Evolutionary conservation across 2,797 vertebrate genomes (phyloP), one percentile per base, ranked within the genome.

Genomic region (Syngnathus rostellatus): DNA sequence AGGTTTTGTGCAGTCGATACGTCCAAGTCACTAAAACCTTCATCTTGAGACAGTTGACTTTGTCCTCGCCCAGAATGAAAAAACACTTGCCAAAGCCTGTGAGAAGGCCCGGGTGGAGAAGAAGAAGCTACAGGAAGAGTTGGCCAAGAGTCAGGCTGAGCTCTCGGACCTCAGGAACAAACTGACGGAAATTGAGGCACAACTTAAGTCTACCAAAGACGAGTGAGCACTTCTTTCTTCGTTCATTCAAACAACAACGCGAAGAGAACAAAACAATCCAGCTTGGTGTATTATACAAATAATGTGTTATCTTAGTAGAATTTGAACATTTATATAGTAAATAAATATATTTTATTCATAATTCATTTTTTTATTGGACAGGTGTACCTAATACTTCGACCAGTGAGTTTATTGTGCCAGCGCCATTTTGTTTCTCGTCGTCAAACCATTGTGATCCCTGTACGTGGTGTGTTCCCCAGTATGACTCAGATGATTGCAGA

Each of bases 401-500:
- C 19, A 1, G 7, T 50, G 45, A 48, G 45, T 48, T 48, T 17
- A 48, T 48, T 0, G 14, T 16, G 5, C 14, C 45, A 19, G 14
- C 17, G 5, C 45, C 6, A 19, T 48, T 48, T 48, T 17, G 16
- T 48, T 14, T 5, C 45, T 46, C 1, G 14, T 46, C 14, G 12
- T 46, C 16, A 4, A 46, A 4, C 12, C 14, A 14, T 46, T 17
- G 14, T 46, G 16, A 46, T n/a, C 6, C 8, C 50, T 51, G n/a
- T n/a, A 51, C 58, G 37, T 59, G 17, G 17, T 40, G 2, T 11
- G 45, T 64, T 19, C 64, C 60, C 43, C 76, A 99, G 97, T 77
- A 85, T 98, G 71, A 91, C 89, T 72, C 91, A 93, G 86, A 90
- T 96, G 79, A 95, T 92, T 78, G 91, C 91, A 72, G 96, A 98